These are phyloP conservation scores for Hemicentrotus pulcherrimus DNA, from an alignment of 35 echinoderm and acorn worm species.

Conservation along the genomic window DNA sequence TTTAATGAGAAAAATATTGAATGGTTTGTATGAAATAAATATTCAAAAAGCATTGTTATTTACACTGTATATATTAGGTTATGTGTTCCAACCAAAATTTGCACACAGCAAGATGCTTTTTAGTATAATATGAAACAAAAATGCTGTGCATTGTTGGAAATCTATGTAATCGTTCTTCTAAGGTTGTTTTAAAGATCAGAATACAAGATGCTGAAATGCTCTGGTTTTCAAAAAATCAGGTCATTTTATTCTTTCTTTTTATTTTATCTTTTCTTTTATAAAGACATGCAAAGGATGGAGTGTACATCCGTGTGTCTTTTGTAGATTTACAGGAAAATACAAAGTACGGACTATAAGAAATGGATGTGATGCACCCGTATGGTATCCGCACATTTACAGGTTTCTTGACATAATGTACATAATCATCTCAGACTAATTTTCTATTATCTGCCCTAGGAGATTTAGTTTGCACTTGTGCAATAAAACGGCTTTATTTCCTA, in stretches of 20 bases:
- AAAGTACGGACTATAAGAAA: slow-evolving; percentile 26
- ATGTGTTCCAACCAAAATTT: slow-evolving; percentile 55
- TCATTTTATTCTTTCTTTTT: slow-evolving; percentile 39
- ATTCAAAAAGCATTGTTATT: slow-evolving; percentile 52
- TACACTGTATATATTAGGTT: slow-evolving; percentile 57
- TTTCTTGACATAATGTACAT: slow-evolving; percentile 52
- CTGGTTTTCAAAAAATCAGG: slow-evolving; percentile 43
- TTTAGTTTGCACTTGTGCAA: slow-evolving; percentile 57
- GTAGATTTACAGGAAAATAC: slow-evolving; percentile 40
- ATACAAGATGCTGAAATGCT: slow-evolving; percentile 19
- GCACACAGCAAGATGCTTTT: slow-evolving; percentile 49
- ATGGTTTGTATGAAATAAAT: slow-evolving; percentile 54
- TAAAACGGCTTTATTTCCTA: slow-evolving; percentile 58
- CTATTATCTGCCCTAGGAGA: slow-evolving; percentile 56
- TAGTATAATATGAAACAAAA: slow-evolving; percentile 49
- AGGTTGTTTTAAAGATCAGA: slow-evolving; percentile 38
- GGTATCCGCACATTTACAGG: slow-evolving; percentile 51
- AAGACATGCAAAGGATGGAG: slow-evolving; percentile 46
- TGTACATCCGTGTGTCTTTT: slow-evolving; percentile 45
- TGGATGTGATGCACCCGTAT: slow-evolving; percentile 48
- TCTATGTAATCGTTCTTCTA: slow-evolving; percentile 35
- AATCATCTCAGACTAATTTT: slow-evolving; percentile 54
- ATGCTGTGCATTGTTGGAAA: slow-evolving; percentile 54
- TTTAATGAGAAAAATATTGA: slow-evolving; percentile 36
- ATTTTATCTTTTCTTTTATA: slow-evolving; percentile 17